Conservation (phyloP, 2,888 invertebrate genomes). For the Cheilosia vulpina region DNA sequence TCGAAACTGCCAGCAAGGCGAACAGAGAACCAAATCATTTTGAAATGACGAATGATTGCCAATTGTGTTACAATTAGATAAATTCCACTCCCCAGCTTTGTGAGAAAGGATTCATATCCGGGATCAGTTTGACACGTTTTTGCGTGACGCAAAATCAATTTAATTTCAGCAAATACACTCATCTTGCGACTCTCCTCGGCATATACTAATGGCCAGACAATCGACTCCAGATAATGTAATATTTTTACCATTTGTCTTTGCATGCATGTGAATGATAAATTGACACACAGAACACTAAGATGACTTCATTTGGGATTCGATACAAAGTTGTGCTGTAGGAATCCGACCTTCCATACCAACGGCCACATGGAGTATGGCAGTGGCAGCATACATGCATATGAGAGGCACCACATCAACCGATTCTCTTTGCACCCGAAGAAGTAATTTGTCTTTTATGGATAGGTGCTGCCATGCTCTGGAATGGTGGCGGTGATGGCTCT, state of each 20-base stretch:
- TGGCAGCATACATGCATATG: background rate
- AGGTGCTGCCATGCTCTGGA: slow-evolving; percentile 50
- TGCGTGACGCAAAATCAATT: slow-evolving; percentile 9
- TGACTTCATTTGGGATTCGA: slow-evolving; percentile 66
- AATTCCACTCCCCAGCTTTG: background rate
- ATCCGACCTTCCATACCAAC: slow-evolving; percentile 39
- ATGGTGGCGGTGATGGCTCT: slow-evolving; percentile 17
- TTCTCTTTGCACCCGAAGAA: slow-evolving; percentile 66
- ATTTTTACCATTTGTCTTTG: slow-evolving; percentile 36
- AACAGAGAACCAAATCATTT: no score
- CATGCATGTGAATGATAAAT: slow-evolving; percentile 62
- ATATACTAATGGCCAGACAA: background rate
- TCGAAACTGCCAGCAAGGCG: no score
- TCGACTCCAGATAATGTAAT: slow-evolving; percentile 12
- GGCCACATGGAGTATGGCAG: slow-evolving; percentile 1
- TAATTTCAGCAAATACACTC: slow-evolving; percentile 19
- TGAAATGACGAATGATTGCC: no score
- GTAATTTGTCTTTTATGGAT: slow-evolving; percentile 75
- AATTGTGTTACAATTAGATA: no score
- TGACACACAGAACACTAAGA: slow-evolving; percentile 54
- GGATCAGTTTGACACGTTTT: background rate
- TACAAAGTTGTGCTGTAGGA: slow-evolving; percentile 50
- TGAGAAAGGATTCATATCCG: background rate
- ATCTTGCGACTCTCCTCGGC: slow-evolving; percentile 1
- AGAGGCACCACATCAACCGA: slow-evolving; percentile 33